Evolutionary conservation across 1,140 invertebrate species (phyloP), one percentile per base, ranked within the genome.

Genomic region (Coenobita brevimanus): DNA sequence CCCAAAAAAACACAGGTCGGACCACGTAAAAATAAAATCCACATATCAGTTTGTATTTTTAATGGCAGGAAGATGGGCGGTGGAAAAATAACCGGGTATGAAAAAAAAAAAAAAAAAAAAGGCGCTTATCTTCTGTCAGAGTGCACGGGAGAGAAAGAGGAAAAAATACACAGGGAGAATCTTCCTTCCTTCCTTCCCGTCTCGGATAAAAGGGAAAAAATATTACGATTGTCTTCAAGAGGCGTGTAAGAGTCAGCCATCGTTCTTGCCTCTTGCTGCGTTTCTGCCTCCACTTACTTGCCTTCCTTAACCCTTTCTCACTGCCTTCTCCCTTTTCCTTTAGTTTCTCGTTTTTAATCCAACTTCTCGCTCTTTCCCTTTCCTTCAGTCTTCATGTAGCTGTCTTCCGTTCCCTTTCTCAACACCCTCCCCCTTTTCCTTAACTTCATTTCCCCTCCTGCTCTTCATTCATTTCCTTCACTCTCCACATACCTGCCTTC

Each of bases 171-270:
- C 3, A 69, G 24, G 41, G 67, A 71, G 67, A 71, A 30, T 38
- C 30, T 33, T 30, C 67, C 67, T 33, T 30, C 30, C 67, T 21
- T 10, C 46, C 38, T 43, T 33, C 46, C 64, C 30, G 4, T 24
- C 64, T n/a, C 64, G 27, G 10, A 46, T 41, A 46, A 38, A 43
- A 76, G 27, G 73, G 38, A 76, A 41, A 76, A 50, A 50, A 76
- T n/a, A 76, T 46, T 76, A 43, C 73, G 24, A 76, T 76, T 76
- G 73, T 76, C 73, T 76, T 76, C 73, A 38, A n/a, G 69, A 41
- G 41, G 41, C 41, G 69, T 50, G 46, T 6, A 50, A 50, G 62
- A 33, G 8, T 73, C 69, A 33, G 1, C 27, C 69, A 38, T 8
- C 6, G 6, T 17, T 50, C 46, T 50, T 17, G 17, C 46, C 46